phyloP scores from a whole-genome alignment of 2,113 vertebrate genomes.

The Cheilinus undulatus region DNA sequence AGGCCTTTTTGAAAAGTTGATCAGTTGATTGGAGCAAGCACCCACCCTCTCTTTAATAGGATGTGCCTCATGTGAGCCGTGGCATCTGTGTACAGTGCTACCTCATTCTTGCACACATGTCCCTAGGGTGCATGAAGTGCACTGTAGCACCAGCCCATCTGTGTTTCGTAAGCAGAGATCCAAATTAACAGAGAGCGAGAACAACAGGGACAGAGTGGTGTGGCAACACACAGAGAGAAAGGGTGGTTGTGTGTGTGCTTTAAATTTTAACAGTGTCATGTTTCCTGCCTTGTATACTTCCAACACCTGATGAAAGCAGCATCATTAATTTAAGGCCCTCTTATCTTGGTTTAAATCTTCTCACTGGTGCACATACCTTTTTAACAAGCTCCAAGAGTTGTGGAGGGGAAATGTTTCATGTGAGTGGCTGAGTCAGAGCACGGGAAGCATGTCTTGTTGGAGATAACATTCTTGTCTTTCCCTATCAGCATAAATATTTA shows the following conservation, averaged over 20 bases:
- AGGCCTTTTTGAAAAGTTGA: constrained; percentile 84
- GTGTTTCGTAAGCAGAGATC: constrained; percentile 41
- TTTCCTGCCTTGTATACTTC: constrained; percentile 27
- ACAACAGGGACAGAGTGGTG: constrained; percentile 4
- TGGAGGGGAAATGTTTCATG: constrained; percentile 56
- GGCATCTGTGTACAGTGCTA: constrained; percentile 78
- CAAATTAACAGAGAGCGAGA: constrained; percentile 17
- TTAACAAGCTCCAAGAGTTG: constrained; percentile 33
- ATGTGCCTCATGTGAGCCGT: constrained; percentile 80
- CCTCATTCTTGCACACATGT: constrained; percentile 43
- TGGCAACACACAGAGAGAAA: too few relatives aligned
- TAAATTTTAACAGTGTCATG: constrained; percentile 24
- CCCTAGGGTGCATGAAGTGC: constrained; percentile 24
- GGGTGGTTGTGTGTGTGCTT: neutral
- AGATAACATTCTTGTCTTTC: constrained; percentile 80
- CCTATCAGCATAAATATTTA: constrained; percentile 83
- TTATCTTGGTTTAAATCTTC: constrained; percentile 48
- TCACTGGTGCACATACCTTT: constrained; percentile 44
- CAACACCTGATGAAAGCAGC: constrained; percentile 23
- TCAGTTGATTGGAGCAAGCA: constrained; percentile 78
- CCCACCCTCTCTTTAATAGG: constrained; percentile 75
- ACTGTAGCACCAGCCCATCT: constrained; percentile 64
- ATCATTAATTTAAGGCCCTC: neutral
- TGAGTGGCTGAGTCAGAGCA: constrained; percentile 59
- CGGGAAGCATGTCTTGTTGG: constrained; percentile 51